A percentile compares a stretch with the other conserved stretches of the same genome.
phyloP scores from a whole-genome alignment of 2,797 vertebrate species.

The Brachymystax lenok region DNA sequence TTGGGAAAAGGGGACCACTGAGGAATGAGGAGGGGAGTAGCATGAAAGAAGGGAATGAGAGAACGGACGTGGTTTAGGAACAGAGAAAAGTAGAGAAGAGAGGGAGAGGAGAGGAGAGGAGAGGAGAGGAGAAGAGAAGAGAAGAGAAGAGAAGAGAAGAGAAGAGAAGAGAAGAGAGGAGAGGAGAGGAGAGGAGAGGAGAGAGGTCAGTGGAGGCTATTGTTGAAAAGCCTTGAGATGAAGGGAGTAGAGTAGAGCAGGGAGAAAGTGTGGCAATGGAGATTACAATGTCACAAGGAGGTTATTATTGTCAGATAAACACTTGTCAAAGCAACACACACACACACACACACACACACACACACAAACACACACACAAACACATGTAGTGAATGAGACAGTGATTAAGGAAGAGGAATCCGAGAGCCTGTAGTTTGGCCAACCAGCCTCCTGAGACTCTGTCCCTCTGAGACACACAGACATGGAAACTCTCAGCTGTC shows the following conservation, averaged over 20 bases:
- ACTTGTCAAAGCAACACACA: constrained; percentile 21
- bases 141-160: no score
- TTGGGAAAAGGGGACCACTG: constrained; percentile 34
- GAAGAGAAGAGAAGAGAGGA: no score
- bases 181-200: no score
- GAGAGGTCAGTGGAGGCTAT: constrained; percentile 13
- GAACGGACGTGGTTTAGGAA: constrained; percentile 19
- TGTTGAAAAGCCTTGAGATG: neutral
- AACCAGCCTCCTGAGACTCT: neutral
- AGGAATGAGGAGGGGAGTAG: constrained; percentile 26
- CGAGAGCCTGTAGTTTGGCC: constrained; percentile 3
- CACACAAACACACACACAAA: neutral
- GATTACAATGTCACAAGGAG: neutral
- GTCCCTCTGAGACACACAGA: no score
- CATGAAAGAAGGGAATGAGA: constrained; percentile 39
- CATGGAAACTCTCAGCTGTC: neutral
- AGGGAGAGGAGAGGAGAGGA: no score
- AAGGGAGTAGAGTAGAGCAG: constrained; percentile 18
- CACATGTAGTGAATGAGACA: constrained; percentile 27
- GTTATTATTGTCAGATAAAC: constrained; percentile 10
- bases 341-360: neutral
- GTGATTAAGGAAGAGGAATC: constrained; percentile 18
- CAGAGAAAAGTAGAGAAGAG: constrained; percentile 3
- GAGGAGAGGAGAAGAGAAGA: no score
- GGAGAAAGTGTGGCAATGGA: neutral